These are phyloP conservation scores for Canis aureus DNA, from an alignment of 2,113 vertebrate species.

Conservation along the genomic window DNA sequence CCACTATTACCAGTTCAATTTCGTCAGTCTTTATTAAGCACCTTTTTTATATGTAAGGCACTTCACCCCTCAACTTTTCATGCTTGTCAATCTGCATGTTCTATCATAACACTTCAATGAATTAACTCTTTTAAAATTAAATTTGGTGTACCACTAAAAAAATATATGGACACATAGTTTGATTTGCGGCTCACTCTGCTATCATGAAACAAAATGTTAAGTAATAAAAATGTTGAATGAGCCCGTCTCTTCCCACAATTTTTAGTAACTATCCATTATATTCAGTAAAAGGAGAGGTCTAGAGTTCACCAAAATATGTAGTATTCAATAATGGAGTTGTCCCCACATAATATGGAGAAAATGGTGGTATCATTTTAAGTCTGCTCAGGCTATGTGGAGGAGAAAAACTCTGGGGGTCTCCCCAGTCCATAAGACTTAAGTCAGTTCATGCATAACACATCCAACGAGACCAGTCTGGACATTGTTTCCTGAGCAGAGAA, in stretches of 20 bases:
- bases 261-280: slow-evolving; percentile 61
- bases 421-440: not conserved
- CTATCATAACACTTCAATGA: slow-evolving; percentile 36
- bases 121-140: slow-evolving; percentile 63
- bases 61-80: slow-evolving; percentile 17
- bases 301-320: slow-evolving; percentile 62
- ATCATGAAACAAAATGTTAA: slow-evolving; percentile 72
- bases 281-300: slow-evolving; percentile 32
- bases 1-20: not conserved
- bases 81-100: not conserved
- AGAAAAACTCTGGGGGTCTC: not conserved
- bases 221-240: slow-evolving; percentile 69
- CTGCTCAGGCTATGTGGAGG: not conserved
- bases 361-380: slow-evolving; percentile 8
- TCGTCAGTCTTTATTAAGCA: slow-evolving; percentile 35
- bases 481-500: not conserved
- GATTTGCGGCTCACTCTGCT: slow-evolving; percentile 46
- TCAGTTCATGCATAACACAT: not conserved
- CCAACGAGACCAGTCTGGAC: not conserved
- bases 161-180: slow-evolving; percentile 57
- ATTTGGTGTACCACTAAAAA: slow-evolving; percentile 55
- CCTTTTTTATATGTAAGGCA: not conserved
- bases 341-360: slow-evolving; percentile 23
- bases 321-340: slow-evolving; percentile 16
- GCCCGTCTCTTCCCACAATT: slow-evolving; percentile 7